phyloP scores from a whole-genome alignment of 2,113 vertebrate species.

The Pipra filicauda region DNA sequence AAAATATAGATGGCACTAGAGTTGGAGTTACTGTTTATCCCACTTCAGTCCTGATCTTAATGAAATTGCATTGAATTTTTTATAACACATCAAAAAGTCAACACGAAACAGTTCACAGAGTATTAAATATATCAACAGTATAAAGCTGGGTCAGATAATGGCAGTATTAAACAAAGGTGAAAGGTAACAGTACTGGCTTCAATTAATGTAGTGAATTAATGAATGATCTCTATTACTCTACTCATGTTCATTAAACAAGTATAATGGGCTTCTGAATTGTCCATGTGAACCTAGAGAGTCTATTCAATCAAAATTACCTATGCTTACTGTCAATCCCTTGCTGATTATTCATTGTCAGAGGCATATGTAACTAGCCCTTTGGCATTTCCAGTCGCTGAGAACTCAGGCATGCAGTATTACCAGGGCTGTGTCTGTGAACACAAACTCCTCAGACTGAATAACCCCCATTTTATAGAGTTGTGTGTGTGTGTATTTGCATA shows the following conservation, averaged over 20 bases:
- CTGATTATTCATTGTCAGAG: slow-evolving; percentile 45
- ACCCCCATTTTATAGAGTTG: accelerated
- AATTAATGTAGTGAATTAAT: slow-evolving; percentile 62
- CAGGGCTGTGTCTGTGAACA: neutral
- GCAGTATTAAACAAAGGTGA: slow-evolving; percentile 36
- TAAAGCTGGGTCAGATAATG: slow-evolving; percentile 32
- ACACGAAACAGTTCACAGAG: slow-evolving; percentile 21
- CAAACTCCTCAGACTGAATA: neutral
- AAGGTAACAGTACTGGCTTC: slow-evolving; percentile 45
- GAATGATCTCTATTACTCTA: slow-evolving; percentile 50
- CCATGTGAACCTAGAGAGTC: slow-evolving; percentile 36
- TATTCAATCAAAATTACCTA: slow-evolving; percentile 64
- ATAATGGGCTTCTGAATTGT: slow-evolving; percentile 60
- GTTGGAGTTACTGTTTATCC: slow-evolving; percentile 31
- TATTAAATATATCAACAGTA: slow-evolving; percentile 51
- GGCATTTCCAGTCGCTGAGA: neutral
- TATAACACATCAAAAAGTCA: slow-evolving; percentile 39
- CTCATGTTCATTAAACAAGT: slow-evolving; percentile 61
- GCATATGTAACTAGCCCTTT: neutral
- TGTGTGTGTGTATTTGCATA: neutral
- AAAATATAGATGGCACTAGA: slow-evolving; percentile 36
- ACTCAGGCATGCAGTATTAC: neutral
- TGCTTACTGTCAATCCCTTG: slow-evolving; percentile 43
- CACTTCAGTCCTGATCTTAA: slow-evolving; percentile 12
- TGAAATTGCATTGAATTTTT: slow-evolving; percentile 42